Evolutionary conservation across 2,113 vertebrate species (phyloP), one percentile per base, ranked within the genome.

Genomic region (Takifugu bimaculatus): DNA sequence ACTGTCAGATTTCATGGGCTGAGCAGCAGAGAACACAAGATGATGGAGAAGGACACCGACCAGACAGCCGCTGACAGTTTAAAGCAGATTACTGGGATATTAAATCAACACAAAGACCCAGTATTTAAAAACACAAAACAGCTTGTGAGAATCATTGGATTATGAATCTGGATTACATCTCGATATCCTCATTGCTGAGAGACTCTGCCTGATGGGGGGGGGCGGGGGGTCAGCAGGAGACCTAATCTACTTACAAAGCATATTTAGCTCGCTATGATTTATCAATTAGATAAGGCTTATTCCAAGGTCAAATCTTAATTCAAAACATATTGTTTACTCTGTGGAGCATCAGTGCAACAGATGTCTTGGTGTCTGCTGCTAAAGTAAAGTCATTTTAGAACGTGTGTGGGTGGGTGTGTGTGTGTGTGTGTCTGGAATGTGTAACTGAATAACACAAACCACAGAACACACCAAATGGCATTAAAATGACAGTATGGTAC

Each of bases 131-230:
- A 86, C 79, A 77, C 79, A 82, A 86, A 89, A 84, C 87, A 89
- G 84, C 86, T 88, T 89, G 86, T 77, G 69, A 74, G 81, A 90
- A 89, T 89, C 83, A 90, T 75, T 82, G 91, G 89, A 91, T 91
- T 90, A 91, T 88, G 86, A 88, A 72, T 84, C 55, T 73, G 86
- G 90, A 91, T 90, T 89, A 89, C 83, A 88, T 88, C 80, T 84
- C 68, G 63, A 43, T 61, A 56, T 54, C 57, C 63, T 51, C 67
- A 54, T 29, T 64, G 65, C 68, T 29, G 58, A 70, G 62, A 58
- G 62, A 70, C 70, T 50, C 47, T 39, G 54, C 57, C 60, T 62
- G 4, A 7, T 52, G 26, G 49, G 49, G 54, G 54, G 48, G 47
- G 54, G 60, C 63, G 52, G 28, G 60, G 70, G 60, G 27, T 59